phyloP scores from a whole-genome alignment of 2,888 invertebrate species.

The Troides helena region DNA sequence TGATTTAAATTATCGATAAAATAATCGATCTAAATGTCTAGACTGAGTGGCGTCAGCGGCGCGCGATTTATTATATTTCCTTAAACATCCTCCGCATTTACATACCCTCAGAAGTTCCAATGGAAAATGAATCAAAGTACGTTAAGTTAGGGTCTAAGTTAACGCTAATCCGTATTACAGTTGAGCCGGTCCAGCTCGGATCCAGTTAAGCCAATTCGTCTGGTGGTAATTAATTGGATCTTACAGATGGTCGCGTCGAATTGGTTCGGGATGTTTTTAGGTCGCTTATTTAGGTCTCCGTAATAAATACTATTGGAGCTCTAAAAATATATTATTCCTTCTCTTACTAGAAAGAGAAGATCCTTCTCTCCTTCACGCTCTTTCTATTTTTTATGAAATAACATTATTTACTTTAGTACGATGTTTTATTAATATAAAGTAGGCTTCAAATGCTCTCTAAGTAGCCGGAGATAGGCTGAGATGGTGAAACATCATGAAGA shows the following conservation, averaged over 20 bases:
- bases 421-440: too few relatives aligned
- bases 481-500: too few relatives aligned
- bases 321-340: too few relatives aligned
- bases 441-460: too few relatives aligned
- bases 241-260: slow-evolving; percentile 16
- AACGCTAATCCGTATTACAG: slow-evolving; percentile 12
- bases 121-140: slow-evolving; percentile 14
- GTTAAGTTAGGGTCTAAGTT: slow-evolving; percentile 8
- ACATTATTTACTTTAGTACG: too few relatives aligned
- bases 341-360: too few relatives aligned
- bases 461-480: too few relatives aligned
- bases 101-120: slow-evolving; percentile 9
- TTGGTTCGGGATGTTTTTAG: slow-evolving; percentile 7
- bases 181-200: slow-evolving; percentile 1
- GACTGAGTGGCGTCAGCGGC: slow-evolving; percentile 11
- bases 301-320: not conserved
- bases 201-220: slow-evolving; percentile 21
- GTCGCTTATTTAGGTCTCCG: slow-evolving; percentile 16
- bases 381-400: too few relatives aligned
- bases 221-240: slow-evolving; percentile 23
- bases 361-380: too few relatives aligned
- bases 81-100: slow-evolving; percentile 11
- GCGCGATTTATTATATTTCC: slow-evolving; percentile 9
- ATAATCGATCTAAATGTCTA: slow-evolving; percentile 9
- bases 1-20: too few relatives aligned